These are phyloP conservation scores for Bungarus multicinctus DNA, from an alignment of 2,113 vertebrate species.

Conservation along the genomic window DNA sequence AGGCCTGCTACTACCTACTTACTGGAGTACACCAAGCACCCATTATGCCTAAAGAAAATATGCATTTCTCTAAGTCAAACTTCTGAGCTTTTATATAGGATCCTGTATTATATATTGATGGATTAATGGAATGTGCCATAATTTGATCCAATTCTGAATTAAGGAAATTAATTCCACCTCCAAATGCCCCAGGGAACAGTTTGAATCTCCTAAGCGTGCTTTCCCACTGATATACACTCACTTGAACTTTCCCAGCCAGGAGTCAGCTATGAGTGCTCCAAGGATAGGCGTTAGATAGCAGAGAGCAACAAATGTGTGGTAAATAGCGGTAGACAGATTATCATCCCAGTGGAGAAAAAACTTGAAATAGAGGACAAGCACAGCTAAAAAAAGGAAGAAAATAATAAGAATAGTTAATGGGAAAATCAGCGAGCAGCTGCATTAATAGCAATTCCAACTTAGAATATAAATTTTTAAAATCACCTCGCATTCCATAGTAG, in stretches of 20 bases:
- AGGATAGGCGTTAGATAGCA: slow-evolving; percentile 93
- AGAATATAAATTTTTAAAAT: not conserved
- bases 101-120: not conserved
- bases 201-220: not conserved
- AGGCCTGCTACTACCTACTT: not conserved
- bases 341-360: slow-evolving; percentile 85
- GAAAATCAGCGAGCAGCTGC: not conserved
- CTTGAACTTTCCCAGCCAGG: slow-evolving; percentile 96
- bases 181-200: not conserved
- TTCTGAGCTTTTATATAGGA: not conserved
- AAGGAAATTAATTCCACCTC: not conserved
- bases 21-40: not conserved
- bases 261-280: slow-evolving; percentile 90
- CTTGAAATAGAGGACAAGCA: slow-evolving; percentile 90
- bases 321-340: slow-evolving; percentile 84
- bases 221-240: slow-evolving; percentile 65
- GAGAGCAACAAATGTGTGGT: slow-evolving; percentile 89
- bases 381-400: slow-evolving; percentile 67
- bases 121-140: not conserved
- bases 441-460: not conserved
- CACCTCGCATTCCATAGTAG: slow-evolving; percentile 98
- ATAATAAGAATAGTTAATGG: not conserved
- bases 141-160: not conserved
- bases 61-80: not conserved
- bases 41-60: not conserved